These are phyloP conservation scores for Pinna nobilis DNA, from an alignment of 1,140 invertebrate species.

Conservation along the genomic window DNA sequence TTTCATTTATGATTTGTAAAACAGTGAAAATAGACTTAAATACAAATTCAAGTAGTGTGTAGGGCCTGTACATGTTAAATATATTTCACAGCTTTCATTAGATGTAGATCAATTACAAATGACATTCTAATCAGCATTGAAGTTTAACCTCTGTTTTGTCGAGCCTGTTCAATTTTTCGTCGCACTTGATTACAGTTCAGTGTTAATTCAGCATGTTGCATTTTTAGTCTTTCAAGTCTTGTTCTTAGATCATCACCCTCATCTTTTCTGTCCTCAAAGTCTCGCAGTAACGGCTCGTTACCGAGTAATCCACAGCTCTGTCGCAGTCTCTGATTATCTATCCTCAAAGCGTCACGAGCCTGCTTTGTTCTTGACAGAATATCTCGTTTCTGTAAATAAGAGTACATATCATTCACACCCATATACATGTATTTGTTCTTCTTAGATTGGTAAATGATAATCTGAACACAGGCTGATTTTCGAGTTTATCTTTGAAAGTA, in stretches of 20 bases:
- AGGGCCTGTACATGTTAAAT: no score
- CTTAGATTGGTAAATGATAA: no score
- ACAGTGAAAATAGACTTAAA: no score
- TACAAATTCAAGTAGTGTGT: no score
- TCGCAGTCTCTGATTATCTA: slow-evolving; percentile 70
- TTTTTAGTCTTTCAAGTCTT: slow-evolving; percentile 70
- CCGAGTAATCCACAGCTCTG: slow-evolving; percentile 74
- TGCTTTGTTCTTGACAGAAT: slow-evolving; percentile 73
- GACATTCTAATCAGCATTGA: neutral
- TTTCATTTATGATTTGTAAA: no score
- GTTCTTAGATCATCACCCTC: slow-evolving; percentile 65
- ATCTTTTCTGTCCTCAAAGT: slow-evolving; percentile 73
- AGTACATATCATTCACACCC: neutral
- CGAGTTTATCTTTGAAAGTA: no score
- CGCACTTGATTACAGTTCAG: slow-evolving; percentile 69
- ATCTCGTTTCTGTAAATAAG: slow-evolving; percentile 71
- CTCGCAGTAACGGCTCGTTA: slow-evolving; percentile 70
- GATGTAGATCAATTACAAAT: neutral
- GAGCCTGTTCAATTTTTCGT: slow-evolving; percentile 71
- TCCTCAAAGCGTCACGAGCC: slow-evolving; percentile 71
- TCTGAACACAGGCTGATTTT: no score
- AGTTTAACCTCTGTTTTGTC: slow-evolving; percentile 29
- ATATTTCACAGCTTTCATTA: neutral
- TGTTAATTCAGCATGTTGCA: slow-evolving; percentile 71
- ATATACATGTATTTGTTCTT: neutral